A percentile compares a stretch with the other conserved stretches of the same genome.
Evolutionary conservation across 2,797 vertebrate genomes (phyloP).

Genomic region (Acanthiza pusilla): DNA sequence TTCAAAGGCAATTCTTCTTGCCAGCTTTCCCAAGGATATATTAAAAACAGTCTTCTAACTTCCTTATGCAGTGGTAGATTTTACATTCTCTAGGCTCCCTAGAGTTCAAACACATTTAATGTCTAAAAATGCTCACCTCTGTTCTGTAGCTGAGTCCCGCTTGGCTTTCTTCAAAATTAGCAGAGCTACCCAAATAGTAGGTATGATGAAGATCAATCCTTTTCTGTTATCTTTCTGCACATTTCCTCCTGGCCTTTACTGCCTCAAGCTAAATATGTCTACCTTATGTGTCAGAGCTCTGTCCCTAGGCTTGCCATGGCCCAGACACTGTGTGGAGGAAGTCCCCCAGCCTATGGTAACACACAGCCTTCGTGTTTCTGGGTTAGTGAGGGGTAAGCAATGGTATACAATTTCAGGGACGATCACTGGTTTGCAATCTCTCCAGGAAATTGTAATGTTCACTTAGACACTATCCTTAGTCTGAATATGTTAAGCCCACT

Average conservation of each 20-base stretch:
- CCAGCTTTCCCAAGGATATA: neutral
- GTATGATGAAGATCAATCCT: neutral
- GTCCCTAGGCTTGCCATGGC: neutral
- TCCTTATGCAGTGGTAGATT: neutral
- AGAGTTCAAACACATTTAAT: neutral
- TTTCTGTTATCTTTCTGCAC: neutral
- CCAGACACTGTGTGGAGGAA: neutral
- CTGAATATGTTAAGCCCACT: slow-evolving; percentile 64
- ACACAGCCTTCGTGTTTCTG: neutral
- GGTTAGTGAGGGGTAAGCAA: slow-evolving; percentile 22
- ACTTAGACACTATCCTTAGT: slow-evolving; percentile 61
- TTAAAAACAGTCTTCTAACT: neutral
- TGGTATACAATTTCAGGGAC: slow-evolving; percentile 32
- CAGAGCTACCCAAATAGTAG: neutral
- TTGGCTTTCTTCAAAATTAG: neutral
- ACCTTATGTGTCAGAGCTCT: slow-evolving; percentile 2
- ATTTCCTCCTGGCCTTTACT: neutral
- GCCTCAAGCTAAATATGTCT: neutral
- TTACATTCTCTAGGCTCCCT: neutral
- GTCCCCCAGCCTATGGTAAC: neutral
- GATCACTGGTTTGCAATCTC: slow-evolving; percentile 62
- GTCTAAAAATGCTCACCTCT: neutral
- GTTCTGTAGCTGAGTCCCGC: neutral
- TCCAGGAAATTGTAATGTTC: slow-evolving; percentile 71
- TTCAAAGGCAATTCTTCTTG: neutral